Base-by-base conservation (phyloP, 92 coral and sea anemone genomes). In the Heteractis magnifica region DNA sequence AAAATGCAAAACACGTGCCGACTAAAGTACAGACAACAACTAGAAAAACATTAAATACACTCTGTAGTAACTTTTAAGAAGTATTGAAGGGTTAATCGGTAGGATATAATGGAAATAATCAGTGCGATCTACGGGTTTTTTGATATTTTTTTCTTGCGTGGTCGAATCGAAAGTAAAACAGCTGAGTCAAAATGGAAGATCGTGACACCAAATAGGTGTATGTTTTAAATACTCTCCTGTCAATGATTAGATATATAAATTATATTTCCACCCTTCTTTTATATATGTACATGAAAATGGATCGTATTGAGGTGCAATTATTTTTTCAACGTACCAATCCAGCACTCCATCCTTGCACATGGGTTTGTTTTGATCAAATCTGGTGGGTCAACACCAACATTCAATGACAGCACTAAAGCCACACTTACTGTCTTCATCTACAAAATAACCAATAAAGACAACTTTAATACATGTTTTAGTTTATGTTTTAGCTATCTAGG, bases 381-480 rank as follows among this genome's bases (percentile, higher is more conserved):
- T 16, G 98, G 98, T 2, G 98, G 98, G 64, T 95, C 98, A 21
- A 95, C 97, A 5, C 98, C 98, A 50, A 95, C 94, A 81, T 95
- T 95, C 80, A 95, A 79, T 74, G 98, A 95, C 92, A 95, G 78
- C 60, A 93, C 98, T 75, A 95, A 79, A 7, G 98, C 98, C 14
- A 95, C 98, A 75, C 98, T 95, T 49, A 95, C 98, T 6, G 98
- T 95, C 76, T 95, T 95, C 98, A 95, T 95, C 98, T 95, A 52
- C n/a, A 26, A 83, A 14, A 83, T 78, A 51, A 56, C 44, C 51
- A 52, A 71, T 62, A 7, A 52, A 81, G 1, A 56, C 44, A 15
- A 56, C 11, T 81, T 12, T 19, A 76, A 58, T 10, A 49, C 49
- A 53, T 21, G 14, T 50, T 65, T 18, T 51, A 34, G 13, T 70